Conservation (phyloP, 2,113 vertebrate genomes). For the Penelope pileata region DNA sequence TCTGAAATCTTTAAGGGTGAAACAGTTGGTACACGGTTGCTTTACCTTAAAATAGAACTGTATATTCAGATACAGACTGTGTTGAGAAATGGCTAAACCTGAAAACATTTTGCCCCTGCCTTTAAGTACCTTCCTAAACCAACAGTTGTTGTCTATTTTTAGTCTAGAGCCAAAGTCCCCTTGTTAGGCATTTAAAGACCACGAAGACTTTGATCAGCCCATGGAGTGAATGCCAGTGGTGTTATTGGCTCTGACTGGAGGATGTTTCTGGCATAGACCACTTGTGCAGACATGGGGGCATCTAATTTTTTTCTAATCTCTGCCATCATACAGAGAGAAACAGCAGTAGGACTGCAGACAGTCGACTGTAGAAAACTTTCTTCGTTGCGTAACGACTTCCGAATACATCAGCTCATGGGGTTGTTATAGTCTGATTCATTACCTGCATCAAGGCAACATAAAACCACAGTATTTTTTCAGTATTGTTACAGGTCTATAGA, state of each 20-base stretch:
- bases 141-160: not conserved
- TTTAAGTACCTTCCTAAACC: not conserved
- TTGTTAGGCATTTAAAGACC: not conserved
- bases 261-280: accelerated
- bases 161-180: not conserved
- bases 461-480: not conserved
- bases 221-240: not conserved
- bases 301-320: not conserved
- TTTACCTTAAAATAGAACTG: not conserved
- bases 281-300: not conserved
- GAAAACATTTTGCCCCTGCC: not conserved
- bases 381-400: not conserved
- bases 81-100: not conserved
- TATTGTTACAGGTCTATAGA: not conserved
- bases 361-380: not conserved
- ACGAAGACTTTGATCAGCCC: not conserved
- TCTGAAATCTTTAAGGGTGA: not conserved
- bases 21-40: accelerated
- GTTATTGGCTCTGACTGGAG: not conserved
- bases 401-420: not conserved
- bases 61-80: not conserved
- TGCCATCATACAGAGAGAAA: not conserved
- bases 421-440: not conserved
- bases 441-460: not conserved
- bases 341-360: not conserved